These are phyloP conservation scores for Philereme transversata DNA, from an alignment of 2,888 invertebrate genomes.

Conservation along the genomic window DNA sequence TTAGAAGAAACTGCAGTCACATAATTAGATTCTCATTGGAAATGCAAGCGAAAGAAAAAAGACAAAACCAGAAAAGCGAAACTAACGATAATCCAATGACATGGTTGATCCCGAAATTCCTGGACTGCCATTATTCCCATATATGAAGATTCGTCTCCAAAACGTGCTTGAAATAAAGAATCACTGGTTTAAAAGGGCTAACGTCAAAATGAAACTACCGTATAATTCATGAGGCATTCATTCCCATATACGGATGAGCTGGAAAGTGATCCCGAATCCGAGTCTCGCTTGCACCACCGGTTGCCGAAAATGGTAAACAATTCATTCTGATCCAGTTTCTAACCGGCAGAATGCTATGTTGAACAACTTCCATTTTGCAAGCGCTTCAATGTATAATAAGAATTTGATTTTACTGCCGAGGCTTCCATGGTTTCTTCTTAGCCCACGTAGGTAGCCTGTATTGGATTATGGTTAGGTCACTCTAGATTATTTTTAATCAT, in stretches of 20 bases:
- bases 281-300: conserved; percentile 32
- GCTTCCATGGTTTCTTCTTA: conserved; percentile 6
- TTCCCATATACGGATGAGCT: conserved; percentile 68
- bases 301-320: conserved; percentile 63
- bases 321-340: conserved; percentile 67
- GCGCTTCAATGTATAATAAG: conserved; percentile 22
- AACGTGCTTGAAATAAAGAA: conserved; percentile 24
- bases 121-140: conserved; percentile 18
- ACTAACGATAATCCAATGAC: conserved; percentile 13
- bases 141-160: conserved; percentile 12
- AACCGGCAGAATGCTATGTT: conserved; percentile 52
- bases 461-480: background rate
- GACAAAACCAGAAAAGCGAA: conserved; percentile 1
- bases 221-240: conserved; percentile 81
- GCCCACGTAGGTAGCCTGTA: background rate
- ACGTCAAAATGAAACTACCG: conserved; percentile 45
- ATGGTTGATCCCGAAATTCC: conserved; percentile 21
- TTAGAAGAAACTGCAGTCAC: background rate
- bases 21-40: background rate
- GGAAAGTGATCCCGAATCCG: conserved; percentile 77
- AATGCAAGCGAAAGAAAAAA: background rate
- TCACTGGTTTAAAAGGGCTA: conserved; percentile 21
- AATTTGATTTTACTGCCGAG: conserved; percentile 17
- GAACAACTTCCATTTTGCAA: conserved; percentile 32
- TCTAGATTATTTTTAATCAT: background rate